Evolutionary conservation across 1,140 invertebrate genomes (phyloP), one percentile per base, ranked within the genome.

Genomic region (Capitella teleta): DNA sequence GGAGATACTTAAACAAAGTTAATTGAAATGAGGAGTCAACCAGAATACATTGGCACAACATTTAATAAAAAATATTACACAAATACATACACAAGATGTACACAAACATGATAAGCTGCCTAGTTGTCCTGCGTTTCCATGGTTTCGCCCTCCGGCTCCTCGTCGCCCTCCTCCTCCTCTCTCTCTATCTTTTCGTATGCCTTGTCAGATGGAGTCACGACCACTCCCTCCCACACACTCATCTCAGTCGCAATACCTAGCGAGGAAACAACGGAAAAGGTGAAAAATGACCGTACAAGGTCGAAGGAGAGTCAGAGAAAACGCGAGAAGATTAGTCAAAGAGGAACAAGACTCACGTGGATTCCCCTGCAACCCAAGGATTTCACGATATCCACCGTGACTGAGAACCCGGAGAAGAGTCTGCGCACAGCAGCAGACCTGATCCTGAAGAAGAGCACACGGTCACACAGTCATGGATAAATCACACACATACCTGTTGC

Each of bases 211-310:
- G 91, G 90, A 14, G 87, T 87, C 0, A 95, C 88, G 5, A 94
- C 87, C 2, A 95, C 87, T 0, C 88, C 90, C 64, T 92, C 83
- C 89, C 89, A 95, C 6, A 94, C 86, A 23, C 86, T 76, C 68
- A 77, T 76, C 44, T 77, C 88, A 4, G 82, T 83, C 1, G 86
- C 84, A 57, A 88, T 83, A 56, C 70, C 77, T 74, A 43, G 14
- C 4, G 8, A 56, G 3, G 28, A 3, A 28, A 28, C 14, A n/a
- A n/a, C n/a, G n/a, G n/a, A n/a, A n/a, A n/a, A n/a, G n/a, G n/a
- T n/a, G n/a, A n/a, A n/a, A n/a, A n/a, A n/a, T n/a, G n/a, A n/a
- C n/a, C n/a, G n/a, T n/a, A n/a, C n/a, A n/a, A n/a, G n/a, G n/a
- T n/a, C n/a, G n/a, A n/a, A n/a, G n/a, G n/a, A n/a, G n/a, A n/a